Evolutionary conservation across 2,888 invertebrate genomes (phyloP).

Genomic region (Melieria omissa): DNA sequence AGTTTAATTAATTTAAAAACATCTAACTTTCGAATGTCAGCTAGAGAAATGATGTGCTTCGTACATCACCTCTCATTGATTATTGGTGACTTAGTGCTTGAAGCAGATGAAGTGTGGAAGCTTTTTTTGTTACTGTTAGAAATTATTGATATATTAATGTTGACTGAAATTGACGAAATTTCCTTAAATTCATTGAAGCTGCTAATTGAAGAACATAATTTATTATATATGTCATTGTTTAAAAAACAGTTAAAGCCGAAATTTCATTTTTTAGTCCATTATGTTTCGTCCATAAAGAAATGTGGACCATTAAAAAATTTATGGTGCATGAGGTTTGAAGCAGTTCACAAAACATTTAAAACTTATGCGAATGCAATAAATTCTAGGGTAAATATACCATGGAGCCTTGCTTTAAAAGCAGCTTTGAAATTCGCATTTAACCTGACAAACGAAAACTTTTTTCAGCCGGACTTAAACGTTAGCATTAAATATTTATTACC

Average conservation of each 20-base stretch:
- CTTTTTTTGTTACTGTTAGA: constrained; percentile 38
- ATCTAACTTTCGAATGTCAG: constrained; percentile 42
- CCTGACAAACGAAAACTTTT: too few relatives aligned
- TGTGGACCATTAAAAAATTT: constrained; percentile 32
- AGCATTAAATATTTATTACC: too few relatives aligned
- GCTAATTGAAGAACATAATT: constrained; percentile 22
- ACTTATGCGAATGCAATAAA: too few relatives aligned
- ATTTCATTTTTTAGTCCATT: constrained; percentile 32
- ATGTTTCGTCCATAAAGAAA: constrained; percentile 23
- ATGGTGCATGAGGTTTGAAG: constrained; percentile 20
- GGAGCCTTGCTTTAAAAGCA: too few relatives aligned
- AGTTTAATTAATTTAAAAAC: constrained; percentile 31
- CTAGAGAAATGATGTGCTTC: constrained; percentile 42
- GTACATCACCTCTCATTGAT: constrained; percentile 41
- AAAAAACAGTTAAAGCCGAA: constrained; percentile 16
- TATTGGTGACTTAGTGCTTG: constrained; percentile 44
- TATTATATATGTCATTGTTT: constrained; percentile 18
- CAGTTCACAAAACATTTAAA: too few relatives aligned
- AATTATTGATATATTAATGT: constrained; percentile 40
- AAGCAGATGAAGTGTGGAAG: constrained; percentile 37
- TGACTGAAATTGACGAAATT: constrained; percentile 15
- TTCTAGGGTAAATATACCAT: too few relatives aligned
- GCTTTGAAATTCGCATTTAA: too few relatives aligned
- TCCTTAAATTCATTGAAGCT: constrained; percentile 9
- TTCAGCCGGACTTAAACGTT: too few relatives aligned